Evolutionary conservation across 2,113 vertebrate genomes (phyloP), one percentile per base, ranked within the genome.

Genomic region (Nymphicus hollandicus): DNA sequence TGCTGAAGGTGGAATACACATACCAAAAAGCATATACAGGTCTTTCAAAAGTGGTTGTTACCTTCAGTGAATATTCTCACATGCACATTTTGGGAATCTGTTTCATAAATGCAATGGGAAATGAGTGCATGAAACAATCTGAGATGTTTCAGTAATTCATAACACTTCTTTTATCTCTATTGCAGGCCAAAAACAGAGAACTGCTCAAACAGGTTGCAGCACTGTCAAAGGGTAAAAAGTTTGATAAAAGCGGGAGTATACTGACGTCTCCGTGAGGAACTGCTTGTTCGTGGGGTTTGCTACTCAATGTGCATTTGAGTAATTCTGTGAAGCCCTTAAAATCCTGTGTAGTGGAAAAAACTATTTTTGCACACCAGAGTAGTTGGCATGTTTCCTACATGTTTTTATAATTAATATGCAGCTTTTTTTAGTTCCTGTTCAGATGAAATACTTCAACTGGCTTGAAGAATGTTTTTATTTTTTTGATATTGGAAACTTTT

Each of bases 181-280:
- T 97, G 85, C 98, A 99, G 99, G 97, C 98, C 70, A 99, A 99
- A 98, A 99, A 99, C 98, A 98, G 99, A 97, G 99, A 99, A 97
- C 97, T 99, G 94, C 98, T 99, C 98, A 99, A 99, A 91, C 99
- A 99, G 97, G 99, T 99, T 47, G 99, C 99, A 58, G 99, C 99
- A 6, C 98, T 99, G 91, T 99, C 99, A 17, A 99, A 99, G 98
- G 99, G 99, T 95, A 99, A 99, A 98, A 99, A 99, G 97, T 99
- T 99, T 96, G 99, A 99, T 97, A 99, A 99, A 97, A 99, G 99
- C 91, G 99, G 99, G 94, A 99, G 98, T 81, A 98, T 99, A 35
- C 97, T 99, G 86, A 98, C 99, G 68, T 98, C 99, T 96, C 99
- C 99, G 95, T 99, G 98, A 99, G 96, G 96, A 97, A 87, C 91